Base-by-base conservation (phyloP, 2,888 invertebrate genomes). In the Nezara viridula region DNA sequence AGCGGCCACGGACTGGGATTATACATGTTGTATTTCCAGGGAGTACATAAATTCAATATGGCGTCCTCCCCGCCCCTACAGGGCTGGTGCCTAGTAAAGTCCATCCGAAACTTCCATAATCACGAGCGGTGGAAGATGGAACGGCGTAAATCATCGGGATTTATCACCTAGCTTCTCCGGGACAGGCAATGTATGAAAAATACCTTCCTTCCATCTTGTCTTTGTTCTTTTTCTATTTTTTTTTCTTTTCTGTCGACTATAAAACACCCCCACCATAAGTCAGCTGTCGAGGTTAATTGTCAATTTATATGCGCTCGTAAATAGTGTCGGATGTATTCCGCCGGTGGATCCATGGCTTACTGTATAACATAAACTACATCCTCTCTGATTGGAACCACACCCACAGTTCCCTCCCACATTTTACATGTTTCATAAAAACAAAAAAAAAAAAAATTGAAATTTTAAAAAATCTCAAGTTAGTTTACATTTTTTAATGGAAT, bases 281-380 rank as follows among this genome's bases (percentile, higher is more conserved):
- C 86, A 86, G 32, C 37, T 86, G 86, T 86, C 86, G 55, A n/a
- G 55, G 40, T 50, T 86, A 86, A 86, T 86, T 86, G 86, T 86
- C 86, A 86, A 86, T 86, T 86, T 86, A 86, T 86, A 86, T 86
- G 86, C 86, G 55, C 37, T 37, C 86, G 55, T 86, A 86, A 86
- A 86, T 86, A 40, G 52, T 55, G 37, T 40, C 37, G 86, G 55
- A 44, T 52, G 86, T 52, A 55, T 86, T 86, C 86, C 50, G 32
- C 21, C 24, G 27, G 85, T 27, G 85, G 47, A 32, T 50, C 55
- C 52, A 37, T 12, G 32, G n/a, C 52, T 86, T 40, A 86, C 50
- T 60, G 40, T 60, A 86, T 86, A 55, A 86, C 55, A 86, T 86
- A 86, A 86, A 55, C 49, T 86, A 86, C 55, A 60, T 86, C 86